Evolutionary conservation across 2,888 invertebrate genomes (phyloP), one percentile per base, ranked within the genome.

Genomic region (Drosophila anomalipes): DNA sequence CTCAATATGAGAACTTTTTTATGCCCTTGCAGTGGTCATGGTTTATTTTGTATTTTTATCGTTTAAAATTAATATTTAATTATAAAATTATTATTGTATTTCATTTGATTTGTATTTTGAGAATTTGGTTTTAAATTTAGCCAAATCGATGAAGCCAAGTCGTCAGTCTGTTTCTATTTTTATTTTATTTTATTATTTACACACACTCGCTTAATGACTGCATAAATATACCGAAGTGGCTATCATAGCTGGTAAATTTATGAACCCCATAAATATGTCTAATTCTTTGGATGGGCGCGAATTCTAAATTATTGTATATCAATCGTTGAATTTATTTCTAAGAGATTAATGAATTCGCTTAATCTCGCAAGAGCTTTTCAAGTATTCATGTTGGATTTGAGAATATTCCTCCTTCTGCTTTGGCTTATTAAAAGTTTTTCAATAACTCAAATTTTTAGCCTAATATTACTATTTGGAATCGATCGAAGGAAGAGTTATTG

Each of bases 221-320:
- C 32, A 35, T 4, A 28, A 53, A 77, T 52, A 53, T 10, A 51
- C 28, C 49, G 69, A 60, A 53, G 61, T 32, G 76, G 57, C 68
- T 77, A 79, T 84, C 75, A 81, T 77, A 85, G 79, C 83, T 74
- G 39, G 16, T 7, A 56, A 72, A 89, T 89, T 89, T 90, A 90
- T 86, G 82, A 72, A 9, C 68, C 79, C 69, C 78, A 88, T 88
- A 90, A 88, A 88, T 78, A 84, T 90, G 90, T 86, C 89, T 74
- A 81, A 86, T 89, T 88, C 82, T 84, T 88, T 83, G 70, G 75
- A 80, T 82, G 67, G 74, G 67, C 52, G 73, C 74, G 62, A 16
- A 5, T 4, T 70, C 5, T 4, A 32, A 28, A 52, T 35, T n/a
- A 19, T 44, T 78, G 52, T 41, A 68, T 47, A 28, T 44, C 44